Evolutionary conservation across 2,888 invertebrate species (phyloP).

Genomic region (Rotaria magnacalcarata): DNA sequence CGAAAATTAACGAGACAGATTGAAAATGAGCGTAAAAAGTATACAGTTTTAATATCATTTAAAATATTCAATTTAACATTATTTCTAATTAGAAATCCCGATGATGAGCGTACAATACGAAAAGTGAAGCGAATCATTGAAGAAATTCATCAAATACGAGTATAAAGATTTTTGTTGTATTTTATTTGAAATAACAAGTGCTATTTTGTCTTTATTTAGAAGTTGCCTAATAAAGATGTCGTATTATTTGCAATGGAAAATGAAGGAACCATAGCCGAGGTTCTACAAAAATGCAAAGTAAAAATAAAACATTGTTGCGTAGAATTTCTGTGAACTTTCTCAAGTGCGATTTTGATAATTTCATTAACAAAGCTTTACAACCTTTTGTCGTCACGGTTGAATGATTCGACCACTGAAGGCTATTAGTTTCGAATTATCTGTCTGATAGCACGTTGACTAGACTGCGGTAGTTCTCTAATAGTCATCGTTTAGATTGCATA

Average conservation of each 20-base stretch:
- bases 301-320: too few species aligned
- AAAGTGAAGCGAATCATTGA: not conserved
- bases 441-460: too few species aligned
- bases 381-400: too few species aligned
- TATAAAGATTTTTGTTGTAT: not conserved
- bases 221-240: not conserved
- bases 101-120: constrained; percentile 1
- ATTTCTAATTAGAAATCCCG: not conserved
- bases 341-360: too few species aligned
- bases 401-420: too few species aligned
- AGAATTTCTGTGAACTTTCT: too few species aligned
- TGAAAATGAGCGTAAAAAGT: constrained; percentile 28
- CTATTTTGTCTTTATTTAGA: not conserved
- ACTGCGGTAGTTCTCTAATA: too few species aligned
- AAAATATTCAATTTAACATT: not conserved
- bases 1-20: constrained; percentile 18
- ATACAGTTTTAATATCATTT: not conserved
- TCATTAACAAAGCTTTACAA: too few species aligned
- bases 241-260: constrained; percentile 26
- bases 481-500: too few species aligned
- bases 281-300: constrained; percentile 17
- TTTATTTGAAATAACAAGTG: too few species aligned
- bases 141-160: constrained; percentile 3
- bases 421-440: too few species aligned
- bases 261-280: not conserved